Evolutionary conservation across 2,888 invertebrate species (phyloP).

Genomic region (Drosophila barbarae): DNA sequence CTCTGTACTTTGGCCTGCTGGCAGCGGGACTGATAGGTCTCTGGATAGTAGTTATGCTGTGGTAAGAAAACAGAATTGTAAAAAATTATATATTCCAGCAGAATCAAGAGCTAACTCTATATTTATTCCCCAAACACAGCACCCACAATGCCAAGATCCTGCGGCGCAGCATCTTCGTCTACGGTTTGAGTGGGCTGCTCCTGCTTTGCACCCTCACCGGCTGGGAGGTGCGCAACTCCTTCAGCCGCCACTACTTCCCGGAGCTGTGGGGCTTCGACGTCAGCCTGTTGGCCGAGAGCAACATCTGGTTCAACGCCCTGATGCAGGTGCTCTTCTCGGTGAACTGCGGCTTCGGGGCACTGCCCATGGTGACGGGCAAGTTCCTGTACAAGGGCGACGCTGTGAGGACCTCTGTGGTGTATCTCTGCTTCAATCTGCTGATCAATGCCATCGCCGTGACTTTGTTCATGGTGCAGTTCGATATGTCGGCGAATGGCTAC

Average conservation of each 20-base stretch:
- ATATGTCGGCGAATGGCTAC: slow-evolving; percentile 70
- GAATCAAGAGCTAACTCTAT: neutral
- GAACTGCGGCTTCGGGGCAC: slow-evolving; percentile 78
- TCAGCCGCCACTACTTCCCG: slow-evolving; percentile 76
- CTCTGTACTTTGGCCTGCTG: slow-evolving; percentile 78
- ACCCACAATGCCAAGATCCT: slow-evolving; percentile 79
- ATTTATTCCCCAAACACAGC: slow-evolving; percentile 55
- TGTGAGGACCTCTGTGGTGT: slow-evolving; percentile 78
- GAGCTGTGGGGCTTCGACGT: slow-evolving; percentile 76
- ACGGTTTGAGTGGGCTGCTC: slow-evolving; percentile 74
- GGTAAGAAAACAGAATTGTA: slow-evolving; percentile 59
- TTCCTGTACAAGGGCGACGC: slow-evolving; percentile 80
- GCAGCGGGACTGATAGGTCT: slow-evolving; percentile 77
- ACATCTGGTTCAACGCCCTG: slow-evolving; percentile 79
- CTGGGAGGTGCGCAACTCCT: slow-evolving; percentile 78
- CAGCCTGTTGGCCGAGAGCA: slow-evolving; percentile 69
- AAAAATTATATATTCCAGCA: rapidly evolving
- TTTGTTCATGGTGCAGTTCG: slow-evolving; percentile 79
- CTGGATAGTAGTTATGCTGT: slow-evolving; percentile 79
- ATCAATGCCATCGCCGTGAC: slow-evolving; percentile 79
- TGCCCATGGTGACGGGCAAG: slow-evolving; percentile 80
- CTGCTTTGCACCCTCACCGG: slow-evolving; percentile 76
- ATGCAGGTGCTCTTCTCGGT: slow-evolving; percentile 79
- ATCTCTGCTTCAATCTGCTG: slow-evolving; percentile 79
- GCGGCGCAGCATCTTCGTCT: slow-evolving; percentile 76